Evolutionary conservation across 2,888 invertebrate genomes (phyloP), one percentile per base, ranked within the genome.

Genomic region (Chironomus tentans): DNA sequence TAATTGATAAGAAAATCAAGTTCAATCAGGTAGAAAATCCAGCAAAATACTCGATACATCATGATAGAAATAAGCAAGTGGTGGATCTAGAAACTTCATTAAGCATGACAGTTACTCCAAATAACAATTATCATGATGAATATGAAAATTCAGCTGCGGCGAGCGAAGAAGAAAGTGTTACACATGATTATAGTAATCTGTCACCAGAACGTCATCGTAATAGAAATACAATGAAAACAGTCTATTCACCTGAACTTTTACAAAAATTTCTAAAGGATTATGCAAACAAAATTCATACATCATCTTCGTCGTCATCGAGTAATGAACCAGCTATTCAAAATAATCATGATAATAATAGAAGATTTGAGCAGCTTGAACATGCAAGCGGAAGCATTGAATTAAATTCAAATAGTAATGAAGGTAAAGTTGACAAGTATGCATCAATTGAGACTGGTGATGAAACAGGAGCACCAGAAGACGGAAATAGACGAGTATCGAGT

Each of bases 221-320:
- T 86, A 85, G 0, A 85, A 22, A 71, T 21, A 86, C 78, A 85
- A 85, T 78, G 79, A 82, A 76, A 79, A 81, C 81, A 4, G 79
- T 79, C 6, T 81, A 80, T 76, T 84, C 85, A 0, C 88, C 89
- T 3, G 88, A 88, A 77, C 86, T 87, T 65, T 81, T 89, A 18
- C 88, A 89, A 78, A 88, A 89, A 78, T 88, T 88, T 79, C 84
- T 89, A 76, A 84, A 87, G 77, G 86, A 87, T 47, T 89, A 89
- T 80, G 86, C 88, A 0, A 87, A 86, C 15, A 88, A 87, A 80
- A 82, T 88, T 0, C 78, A 77, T 18, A 21, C 48, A 72, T 38
- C 38, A 38, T 38, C 72, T 47, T 71, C 65, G n/a, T 68, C 76
- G 38, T 38, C 38, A 56, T 18, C 56, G 6, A 73, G 68, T 13